phyloP scores from a whole-genome alignment of 37 sponge, comb jelly and placozoan genomes.

The Beroe forskalii region DNA sequence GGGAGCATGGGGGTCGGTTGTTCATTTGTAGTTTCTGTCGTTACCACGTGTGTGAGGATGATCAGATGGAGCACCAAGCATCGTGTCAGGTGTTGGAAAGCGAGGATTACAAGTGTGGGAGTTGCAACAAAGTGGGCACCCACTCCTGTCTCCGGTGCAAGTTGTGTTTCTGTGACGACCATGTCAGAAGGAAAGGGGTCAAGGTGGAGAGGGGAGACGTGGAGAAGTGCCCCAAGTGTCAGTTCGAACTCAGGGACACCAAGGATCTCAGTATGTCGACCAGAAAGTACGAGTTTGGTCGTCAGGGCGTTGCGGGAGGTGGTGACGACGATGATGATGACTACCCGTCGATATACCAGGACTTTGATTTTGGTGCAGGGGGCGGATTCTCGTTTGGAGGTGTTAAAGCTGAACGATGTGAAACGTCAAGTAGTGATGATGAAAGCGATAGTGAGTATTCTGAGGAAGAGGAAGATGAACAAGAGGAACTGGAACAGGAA shows the following conservation, averaged over 20 bases:
- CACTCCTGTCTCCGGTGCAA: conserved; percentile 92
- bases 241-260: conserved; percentile 85
- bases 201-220: conserved; percentile 76
- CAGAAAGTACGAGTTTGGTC: conserved; percentile 71
- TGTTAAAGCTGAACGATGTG: conserved; percentile 53
- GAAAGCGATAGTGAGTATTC: neutral
- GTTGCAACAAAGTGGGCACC: conserved; percentile 90
- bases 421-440: conserved; percentile 1
- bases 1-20: conserved; percentile 96
- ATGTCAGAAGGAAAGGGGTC: conserved; percentile 93
- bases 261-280: conserved; percentile 92
- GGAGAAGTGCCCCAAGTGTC: conserved; percentile 94
- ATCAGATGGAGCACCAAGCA: conserved; percentile 99
- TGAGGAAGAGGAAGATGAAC: neutral
- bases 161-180: conserved; percentile 93
- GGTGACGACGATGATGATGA: conserved; percentile 56
- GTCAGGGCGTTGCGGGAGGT: conserved; percentile 38
- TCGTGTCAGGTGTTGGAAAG: conserved; percentile 92
- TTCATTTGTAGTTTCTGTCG: conserved; percentile 92
- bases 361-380: conserved; percentile 2
- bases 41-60: conserved; percentile 91
- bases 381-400: conserved; percentile 58
- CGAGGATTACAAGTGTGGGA: conserved; percentile 86
- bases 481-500: neutral
- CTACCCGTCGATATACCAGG: conserved; percentile 31